Evolutionary conservation across 1,140 invertebrate genomes (phyloP).

Genomic region (Oedothorax gibbosus): DNA sequence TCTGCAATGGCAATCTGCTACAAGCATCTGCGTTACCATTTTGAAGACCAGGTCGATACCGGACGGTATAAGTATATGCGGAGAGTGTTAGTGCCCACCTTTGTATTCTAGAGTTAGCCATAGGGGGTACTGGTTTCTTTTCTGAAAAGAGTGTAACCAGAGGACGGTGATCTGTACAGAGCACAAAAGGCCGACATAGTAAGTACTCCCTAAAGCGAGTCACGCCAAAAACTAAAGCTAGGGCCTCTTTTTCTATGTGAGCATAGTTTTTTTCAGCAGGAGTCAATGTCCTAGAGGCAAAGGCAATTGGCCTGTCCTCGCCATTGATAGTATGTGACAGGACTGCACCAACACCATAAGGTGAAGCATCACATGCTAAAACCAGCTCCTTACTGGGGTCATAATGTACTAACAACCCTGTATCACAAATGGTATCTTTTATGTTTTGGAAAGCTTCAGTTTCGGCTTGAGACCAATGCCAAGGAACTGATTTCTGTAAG

Average conservation of each 20-base stretch:
- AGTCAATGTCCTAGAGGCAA: constrained; percentile 69
- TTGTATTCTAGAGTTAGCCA: constrained; percentile 66
- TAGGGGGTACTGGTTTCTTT: constrained; percentile 64
- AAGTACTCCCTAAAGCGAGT: constrained; percentile 72
- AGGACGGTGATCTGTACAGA: constrained; percentile 71
- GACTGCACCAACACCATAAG: constrained; percentile 70
- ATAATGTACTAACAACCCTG: constrained; percentile 66
- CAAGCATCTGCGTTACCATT: constrained; percentile 64
- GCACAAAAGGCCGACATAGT: constrained; percentile 69
- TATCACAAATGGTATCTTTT: constrained; percentile 60
- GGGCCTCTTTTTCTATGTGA: constrained; percentile 72
- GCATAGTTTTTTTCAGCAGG: constrained; percentile 70
- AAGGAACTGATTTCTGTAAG: constrained; percentile 62
- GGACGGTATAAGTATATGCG: constrained; percentile 67
- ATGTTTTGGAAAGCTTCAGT: constrained; percentile 64
- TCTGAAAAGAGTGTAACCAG: constrained; percentile 69
- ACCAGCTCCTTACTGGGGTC: constrained; percentile 70
- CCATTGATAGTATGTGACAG: constrained; percentile 68
- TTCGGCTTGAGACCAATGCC: constrained; percentile 63
- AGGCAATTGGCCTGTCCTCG: constrained; percentile 69
- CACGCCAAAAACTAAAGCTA: constrained; percentile 72
- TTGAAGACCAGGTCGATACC: constrained; percentile 63
- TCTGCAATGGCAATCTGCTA: constrained; percentile 1
- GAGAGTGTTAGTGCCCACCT: constrained; percentile 67
- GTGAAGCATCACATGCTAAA: constrained; percentile 69